Percentiles rank a stretch among this genome's conserved stretches.
phyloP scores from a whole-genome alignment of 2,888 invertebrate genomes.

The Drosophila nr. perissopoda region DNA sequence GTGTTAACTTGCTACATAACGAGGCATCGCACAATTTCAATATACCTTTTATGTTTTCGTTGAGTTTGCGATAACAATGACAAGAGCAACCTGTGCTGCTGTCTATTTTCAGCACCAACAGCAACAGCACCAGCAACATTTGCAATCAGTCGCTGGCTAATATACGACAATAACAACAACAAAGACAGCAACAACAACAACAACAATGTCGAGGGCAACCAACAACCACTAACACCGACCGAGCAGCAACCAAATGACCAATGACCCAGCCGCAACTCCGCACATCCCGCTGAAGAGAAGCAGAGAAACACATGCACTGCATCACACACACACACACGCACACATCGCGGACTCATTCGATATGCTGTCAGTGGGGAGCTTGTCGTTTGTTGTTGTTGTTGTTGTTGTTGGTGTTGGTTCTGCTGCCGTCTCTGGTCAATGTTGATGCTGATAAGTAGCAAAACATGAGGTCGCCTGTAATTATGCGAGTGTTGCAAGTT shows the following conservation, averaged over 20 bases:
- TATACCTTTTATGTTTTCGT: constrained; percentile 24
- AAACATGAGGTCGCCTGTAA: constrained; percentile 83
- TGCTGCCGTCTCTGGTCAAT: constrained; percentile 58
- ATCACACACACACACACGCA: constrained; percentile 3
- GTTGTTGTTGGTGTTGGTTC: constrained; percentile 17
- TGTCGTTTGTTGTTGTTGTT: constrained; percentile 37
- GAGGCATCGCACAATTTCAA: background rate
- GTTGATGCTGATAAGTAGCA: constrained; percentile 82
- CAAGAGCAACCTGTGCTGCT: constrained; percentile 23
- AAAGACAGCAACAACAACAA: constrained; percentile 32
- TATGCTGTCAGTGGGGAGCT: constrained; percentile 61
- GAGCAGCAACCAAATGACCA: constrained; percentile 75
- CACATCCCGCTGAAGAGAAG: constrained; percentile 3
- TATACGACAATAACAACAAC: constrained; percentile 31
- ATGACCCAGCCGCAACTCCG: constrained; percentile 70
- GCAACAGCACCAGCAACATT: constrained; percentile 63
- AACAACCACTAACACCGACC: constrained; percentile 68
- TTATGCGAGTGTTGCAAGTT: constrained; percentile 84
- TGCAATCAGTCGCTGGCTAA: constrained; percentile 68
- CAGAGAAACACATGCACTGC: background rate
- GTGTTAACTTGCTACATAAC: background rate
- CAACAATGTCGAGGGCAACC: constrained; percentile 32
- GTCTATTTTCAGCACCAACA: constrained; percentile 40
- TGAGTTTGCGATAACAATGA: constrained; percentile 22
- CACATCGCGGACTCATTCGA: constrained; percentile 36